Base-by-base conservation (phyloP, 2,888 invertebrate species). In the Hypena proboscidalis region DNA sequence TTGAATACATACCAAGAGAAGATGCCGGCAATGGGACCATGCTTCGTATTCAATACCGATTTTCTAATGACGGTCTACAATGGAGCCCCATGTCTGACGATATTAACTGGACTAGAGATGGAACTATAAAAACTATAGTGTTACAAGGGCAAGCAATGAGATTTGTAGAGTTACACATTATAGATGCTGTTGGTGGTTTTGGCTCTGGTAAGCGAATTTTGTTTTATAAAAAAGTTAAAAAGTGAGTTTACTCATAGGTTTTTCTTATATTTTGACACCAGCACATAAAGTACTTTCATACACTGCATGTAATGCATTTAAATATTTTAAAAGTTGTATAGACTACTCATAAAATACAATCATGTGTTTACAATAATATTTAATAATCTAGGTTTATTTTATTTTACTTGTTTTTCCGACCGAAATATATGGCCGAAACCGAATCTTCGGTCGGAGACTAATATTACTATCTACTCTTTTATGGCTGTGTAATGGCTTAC, bases 21-120 rank as follows among this genome's bases (percentile, higher is more conserved):
- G 82, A 85, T 36, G 84, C 76, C 1, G 83, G 84, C 0, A 85
- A 85, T 47, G 87, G 88, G 0, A 87, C 83, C 2, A 69, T 89
- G 29, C 43, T 81, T 10, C 59, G 72, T 40, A 23, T 85, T 0
- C 70, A 80, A 50, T 85, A 83, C 46, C 74, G 67, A 36, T 57
- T 59, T 46, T 86, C 85, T 0, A 30, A 38, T 1, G 76, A 87
- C 35, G 75, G 71, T 5, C 51, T 52, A 8, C 32, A 54, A 4
- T 88, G 86, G 88, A 78, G 67, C 43, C 32, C 58, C 0, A 41
- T 65, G 26, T 77, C 81, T 3, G 64, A 71, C 5, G 48, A 55
- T 5, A 57, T 80, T 2, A 20, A 40, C 8, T 86, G 83, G 69
- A 51, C 63, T 6, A 30, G 44, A 1, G 71, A 86, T 39, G 63